Percentiles rank a stretch among this genome's conserved stretches.
Conservation (phyloP, 2,113 vertebrate species). For the Stercorarius parasiticus region DNA sequence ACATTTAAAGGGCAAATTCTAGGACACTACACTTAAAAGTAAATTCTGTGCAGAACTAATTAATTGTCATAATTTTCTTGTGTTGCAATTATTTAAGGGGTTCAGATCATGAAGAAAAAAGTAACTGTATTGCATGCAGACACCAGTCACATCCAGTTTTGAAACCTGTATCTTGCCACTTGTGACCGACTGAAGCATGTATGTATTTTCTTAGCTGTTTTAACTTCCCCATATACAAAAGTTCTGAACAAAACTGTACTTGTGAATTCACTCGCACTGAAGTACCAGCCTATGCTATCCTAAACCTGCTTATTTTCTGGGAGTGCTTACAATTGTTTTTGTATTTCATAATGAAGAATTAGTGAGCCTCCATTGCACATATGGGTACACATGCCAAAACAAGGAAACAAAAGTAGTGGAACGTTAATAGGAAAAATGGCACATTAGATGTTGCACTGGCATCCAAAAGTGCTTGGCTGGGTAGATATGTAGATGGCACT, state of each 20-base stretch:
- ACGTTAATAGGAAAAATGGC: not conserved
- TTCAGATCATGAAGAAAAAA: not conserved
- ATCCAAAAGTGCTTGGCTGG: not conserved
- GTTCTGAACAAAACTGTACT: not conserved
- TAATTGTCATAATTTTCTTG: not conserved
- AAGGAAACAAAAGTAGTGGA: not conserved
- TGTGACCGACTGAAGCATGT: not conserved
- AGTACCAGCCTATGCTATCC: not conserved
- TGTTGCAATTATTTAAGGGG: not conserved
- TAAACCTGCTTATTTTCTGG: not conserved
- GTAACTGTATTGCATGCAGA: not conserved
- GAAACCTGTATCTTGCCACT: not conserved
- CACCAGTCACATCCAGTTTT: not conserved
- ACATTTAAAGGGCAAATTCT: not conserved
- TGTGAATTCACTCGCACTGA: not conserved
- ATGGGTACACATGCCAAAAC: accelerated
- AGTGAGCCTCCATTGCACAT: not conserved
- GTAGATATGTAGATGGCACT: not conserved
- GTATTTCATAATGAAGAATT: not conserved
- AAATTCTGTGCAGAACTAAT: not conserved
- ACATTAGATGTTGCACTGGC: not conserved
- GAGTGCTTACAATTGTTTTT: not conserved
- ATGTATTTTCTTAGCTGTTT: not conserved
- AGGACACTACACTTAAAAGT: not conserved
- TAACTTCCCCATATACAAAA: not conserved